Conservation (phyloP, 2,113 vertebrate species). For the Australoheros scitulus region DNA sequence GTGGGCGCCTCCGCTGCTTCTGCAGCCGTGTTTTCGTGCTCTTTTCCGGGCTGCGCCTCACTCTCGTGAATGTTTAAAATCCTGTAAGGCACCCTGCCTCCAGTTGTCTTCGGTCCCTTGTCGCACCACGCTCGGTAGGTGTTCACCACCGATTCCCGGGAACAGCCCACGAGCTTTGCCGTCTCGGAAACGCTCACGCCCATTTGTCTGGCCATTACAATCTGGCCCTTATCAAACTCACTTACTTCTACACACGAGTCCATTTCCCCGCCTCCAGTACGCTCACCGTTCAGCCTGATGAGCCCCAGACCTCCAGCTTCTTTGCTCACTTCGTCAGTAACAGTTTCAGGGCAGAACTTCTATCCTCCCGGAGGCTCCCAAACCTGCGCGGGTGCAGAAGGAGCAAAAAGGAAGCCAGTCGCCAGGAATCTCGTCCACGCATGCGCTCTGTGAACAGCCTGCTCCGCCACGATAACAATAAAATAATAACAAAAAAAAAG, state of each 20-base stretch:
- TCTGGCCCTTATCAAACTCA: background rate
- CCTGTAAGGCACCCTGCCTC: background rate
- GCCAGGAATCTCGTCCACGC: background rate
- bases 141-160: background rate
- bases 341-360: background rate
- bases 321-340: background rate
- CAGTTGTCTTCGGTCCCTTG: background rate
- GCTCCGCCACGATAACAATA: background rate
- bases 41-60: background rate
- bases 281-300: background rate
- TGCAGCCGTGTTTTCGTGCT: background rate
- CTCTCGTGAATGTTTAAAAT: background rate
- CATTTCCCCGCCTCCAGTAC: background rate
- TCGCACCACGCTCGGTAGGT: background rate
- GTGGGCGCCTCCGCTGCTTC: background rate
- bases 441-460: background rate
- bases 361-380: background rate
- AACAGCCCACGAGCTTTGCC: background rate
- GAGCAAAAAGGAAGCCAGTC: background rate
- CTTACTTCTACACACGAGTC: background rate
- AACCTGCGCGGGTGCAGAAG: background rate
- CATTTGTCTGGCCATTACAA: background rate
- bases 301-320: background rate
- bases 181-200: background rate
- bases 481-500: background rate